Conservation (phyloP, 2,113 vertebrate species). For the Gambusia holbrooki region DNA sequence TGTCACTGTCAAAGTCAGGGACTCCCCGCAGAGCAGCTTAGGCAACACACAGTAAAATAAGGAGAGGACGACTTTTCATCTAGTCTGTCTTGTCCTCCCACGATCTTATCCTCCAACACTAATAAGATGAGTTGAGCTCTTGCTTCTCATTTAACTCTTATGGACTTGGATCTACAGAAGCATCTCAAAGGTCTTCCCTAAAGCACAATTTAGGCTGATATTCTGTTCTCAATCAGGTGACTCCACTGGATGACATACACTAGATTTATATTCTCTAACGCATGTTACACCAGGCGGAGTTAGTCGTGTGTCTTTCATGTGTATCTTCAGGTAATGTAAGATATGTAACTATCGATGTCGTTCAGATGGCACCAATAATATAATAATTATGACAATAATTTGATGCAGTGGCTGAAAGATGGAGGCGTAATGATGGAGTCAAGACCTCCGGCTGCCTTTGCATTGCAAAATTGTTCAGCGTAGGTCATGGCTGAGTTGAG, state of each 20-base stretch:
- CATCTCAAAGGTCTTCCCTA: not conserved
- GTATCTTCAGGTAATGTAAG: not conserved
- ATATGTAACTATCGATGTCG: not conserved
- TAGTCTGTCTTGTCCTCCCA: constrained; percentile 16
- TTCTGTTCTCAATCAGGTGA: constrained; percentile 19
- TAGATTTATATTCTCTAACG: not conserved
- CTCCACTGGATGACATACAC: constrained; percentile 1
- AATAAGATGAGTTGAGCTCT: constrained; percentile 15
- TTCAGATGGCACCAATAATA: not conserved
- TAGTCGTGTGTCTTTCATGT: not conserved
- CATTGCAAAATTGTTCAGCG: too few relatives aligned
- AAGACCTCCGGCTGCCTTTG: not conserved
- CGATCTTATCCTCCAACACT: constrained; percentile 13
- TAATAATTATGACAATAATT: not conserved
- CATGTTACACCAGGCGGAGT: not conserved
- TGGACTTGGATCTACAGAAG: not conserved
- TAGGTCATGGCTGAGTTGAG: too few relatives aligned
- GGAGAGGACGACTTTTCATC: constrained; percentile 36
- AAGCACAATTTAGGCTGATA: constrained; percentile 45
- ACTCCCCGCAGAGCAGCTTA: constrained; percentile 52
- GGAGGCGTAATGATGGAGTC: not conserved
- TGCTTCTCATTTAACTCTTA: constrained; percentile 10
- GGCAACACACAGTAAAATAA: constrained; percentile 39
- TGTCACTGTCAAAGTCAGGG: constrained; percentile 36
- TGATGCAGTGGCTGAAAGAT: not conserved